Percentiles rank a stretch among this genome's conserved stretches.
These are phyloP conservation scores for Axis porcinus DNA, from an alignment of 2,113 vertebrate genomes.

Conservation along the genomic window DNA sequence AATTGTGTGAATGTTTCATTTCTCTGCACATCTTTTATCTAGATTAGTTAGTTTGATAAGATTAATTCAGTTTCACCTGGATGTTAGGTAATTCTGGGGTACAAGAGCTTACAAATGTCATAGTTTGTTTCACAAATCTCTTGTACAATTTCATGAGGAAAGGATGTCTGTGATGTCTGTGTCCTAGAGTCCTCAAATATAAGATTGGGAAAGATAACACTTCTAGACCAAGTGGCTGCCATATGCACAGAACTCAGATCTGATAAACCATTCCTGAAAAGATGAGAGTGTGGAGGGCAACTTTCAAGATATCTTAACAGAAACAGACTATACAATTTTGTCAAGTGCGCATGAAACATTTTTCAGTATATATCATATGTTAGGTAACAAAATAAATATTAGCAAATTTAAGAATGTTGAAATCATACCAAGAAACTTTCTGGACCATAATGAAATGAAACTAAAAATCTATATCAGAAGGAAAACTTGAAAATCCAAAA, in stretches of 20 bases:
- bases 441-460: not conserved
- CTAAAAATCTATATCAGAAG: not conserved
- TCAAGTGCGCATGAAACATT: not conserved
- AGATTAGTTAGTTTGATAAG: slow-evolving; percentile 50
- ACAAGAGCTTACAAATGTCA: not conserved
- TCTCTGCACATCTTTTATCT: not conserved
- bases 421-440: not conserved
- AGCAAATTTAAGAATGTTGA: not conserved
- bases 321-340: not conserved
- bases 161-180: not conserved
- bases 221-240: slow-evolving; percentile 2
- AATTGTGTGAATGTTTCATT: slow-evolving; percentile 25
- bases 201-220: not conserved
- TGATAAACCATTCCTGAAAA: not conserved
- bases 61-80: slow-evolving; percentile 37
- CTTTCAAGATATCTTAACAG: not conserved
- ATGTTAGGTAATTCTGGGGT: not conserved
- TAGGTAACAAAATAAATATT: not conserved
- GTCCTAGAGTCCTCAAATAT: not conserved
- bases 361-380: not conserved
- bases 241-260: not conserved
- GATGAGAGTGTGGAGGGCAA: not conserved
- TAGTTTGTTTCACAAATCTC: slow-evolving; percentile 37
- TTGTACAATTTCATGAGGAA: slow-evolving; percentile 35
- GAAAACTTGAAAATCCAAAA: not conserved